Conservation (phyloP, 2,888 invertebrate species). For the Pachymerium ferrugineum region DNA sequence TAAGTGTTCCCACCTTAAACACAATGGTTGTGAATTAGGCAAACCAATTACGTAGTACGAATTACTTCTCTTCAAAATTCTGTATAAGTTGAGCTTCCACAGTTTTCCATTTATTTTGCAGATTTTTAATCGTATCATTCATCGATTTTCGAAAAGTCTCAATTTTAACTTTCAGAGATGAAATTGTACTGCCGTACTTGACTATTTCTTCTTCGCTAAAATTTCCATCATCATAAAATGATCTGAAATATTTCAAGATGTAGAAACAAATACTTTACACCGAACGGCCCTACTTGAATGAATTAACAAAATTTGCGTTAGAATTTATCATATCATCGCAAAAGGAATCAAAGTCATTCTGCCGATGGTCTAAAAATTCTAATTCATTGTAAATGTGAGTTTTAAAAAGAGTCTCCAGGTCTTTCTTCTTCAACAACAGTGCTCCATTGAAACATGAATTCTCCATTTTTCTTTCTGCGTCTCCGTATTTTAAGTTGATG, state of each 20-base stretch:
- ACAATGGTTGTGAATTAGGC: not conserved
- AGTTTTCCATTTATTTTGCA: not conserved
- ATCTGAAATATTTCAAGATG: not conserved
- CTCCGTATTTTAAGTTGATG: not conserved
- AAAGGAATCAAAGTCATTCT: too few species aligned
- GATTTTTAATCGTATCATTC: not conserved
- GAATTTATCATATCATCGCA: too few species aligned
- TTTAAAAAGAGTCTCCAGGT: too few species aligned
- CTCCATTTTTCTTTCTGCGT: not conserved
- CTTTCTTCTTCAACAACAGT: not conserved
- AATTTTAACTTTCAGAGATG: not conserved
- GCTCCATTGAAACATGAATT: not conserved
- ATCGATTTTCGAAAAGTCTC: not conserved
- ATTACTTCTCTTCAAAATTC: not conserved
- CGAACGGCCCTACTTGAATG: too few species aligned
- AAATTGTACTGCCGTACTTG: not conserved
- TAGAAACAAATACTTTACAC: not conserved
- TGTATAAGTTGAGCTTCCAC: not conserved
- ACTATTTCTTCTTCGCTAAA: not conserved
- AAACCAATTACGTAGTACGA: too few species aligned
- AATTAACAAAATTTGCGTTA: not conserved
- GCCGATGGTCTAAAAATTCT: too few species aligned
- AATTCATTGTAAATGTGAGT: too few species aligned
- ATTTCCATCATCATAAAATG: not conserved
- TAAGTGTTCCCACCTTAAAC: not conserved